Evolutionary conservation across 92 coral and sea anemone genomes (phyloP).

Genomic region (Parazoanthus atlanticus): DNA sequence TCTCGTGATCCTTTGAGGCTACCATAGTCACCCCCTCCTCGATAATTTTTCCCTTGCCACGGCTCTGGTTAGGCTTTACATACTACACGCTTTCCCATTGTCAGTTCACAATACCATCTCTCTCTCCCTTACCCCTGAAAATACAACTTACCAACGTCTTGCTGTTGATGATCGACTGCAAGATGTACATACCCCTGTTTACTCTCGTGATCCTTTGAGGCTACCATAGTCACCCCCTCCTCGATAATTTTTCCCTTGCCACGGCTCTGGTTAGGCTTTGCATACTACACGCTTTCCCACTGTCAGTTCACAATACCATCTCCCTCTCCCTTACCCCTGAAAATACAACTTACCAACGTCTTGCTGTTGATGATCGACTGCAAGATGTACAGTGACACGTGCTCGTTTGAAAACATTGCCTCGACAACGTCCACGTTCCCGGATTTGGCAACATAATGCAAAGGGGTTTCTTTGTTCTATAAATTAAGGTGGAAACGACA

Average conservation of each 20-base stretch:
- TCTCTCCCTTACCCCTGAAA: background rate
- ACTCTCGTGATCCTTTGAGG: too few relatives aligned
- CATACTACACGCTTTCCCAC: too few relatives aligned
- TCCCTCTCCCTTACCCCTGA: background rate
- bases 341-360: constrained; percentile 63
- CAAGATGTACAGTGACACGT: constrained; percentile 67
- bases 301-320: background rate
- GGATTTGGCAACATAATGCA: constrained; percentile 89
- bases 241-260: too few relatives aligned
- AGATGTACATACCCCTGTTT: constrained; percentile 45
- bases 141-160: constrained; percentile 68
- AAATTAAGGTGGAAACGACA: background rate
- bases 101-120: background rate
- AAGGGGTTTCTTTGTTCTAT: constrained; percentile 79
- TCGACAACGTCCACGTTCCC: constrained; percentile 78
- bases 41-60: too few relatives aligned
- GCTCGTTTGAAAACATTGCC: constrained; percentile 65
- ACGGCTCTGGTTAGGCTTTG: too few relatives aligned
- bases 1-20: too few relatives aligned
- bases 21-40: too few relatives aligned
- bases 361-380: constrained; percentile 78
- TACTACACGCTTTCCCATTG: too few relatives aligned
- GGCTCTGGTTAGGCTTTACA: too few relatives aligned
- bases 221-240: too few relatives aligned
- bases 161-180: constrained; percentile 74